Base-by-base conservation (phyloP, 2,888 invertebrate species). In the Hydrotaea cyrtoneurina region DNA sequence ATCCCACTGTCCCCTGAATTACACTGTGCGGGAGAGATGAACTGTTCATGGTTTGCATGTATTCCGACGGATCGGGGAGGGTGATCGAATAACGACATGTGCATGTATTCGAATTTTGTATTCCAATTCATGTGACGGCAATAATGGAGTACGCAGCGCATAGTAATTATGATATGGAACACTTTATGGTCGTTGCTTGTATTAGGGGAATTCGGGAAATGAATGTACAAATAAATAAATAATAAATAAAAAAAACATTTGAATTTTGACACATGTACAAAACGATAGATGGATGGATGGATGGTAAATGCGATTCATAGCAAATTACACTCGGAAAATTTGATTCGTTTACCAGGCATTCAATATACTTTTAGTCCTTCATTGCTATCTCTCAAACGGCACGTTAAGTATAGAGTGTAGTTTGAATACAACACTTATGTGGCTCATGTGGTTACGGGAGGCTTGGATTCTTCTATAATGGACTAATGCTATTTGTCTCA, bases 191-290 rank as follows among this genome's bases (percentile, higher is more conserved):
- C 69, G 17, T 17, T 26, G 57, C 66, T 17, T 23, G 57, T 66
- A 55, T 74, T 74, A 19, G 21, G 80, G 80, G 75, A 80, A 75
- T 80, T 69, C 21, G 43, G 39, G 59, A 72, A 78, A 53, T 72
- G 50, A 50, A 39, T 19, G 66, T 21, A 39, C 66, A 66, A 57
- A 77, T 59, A 26, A 59, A 59, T 23, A 59, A 23, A 74, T 77
- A n/a, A 50, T 50, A 50, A 50, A 50, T 50, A 50, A 50, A 50
- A n/a, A 31, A 50, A 8, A n/a, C 8, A 77, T 69, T 69, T 57
- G 69, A 77, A 69, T 77, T 57, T 74, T 77, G 66, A 77, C 77
- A 77, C 69, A 57, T 69, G 23, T 13, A 26, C 21, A 59, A 59
- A 55, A 69, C 69, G 69, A 59, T 26, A 26, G 55, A 55, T 26